Conservation (phyloP, 2,888 invertebrate genomes). For the Acheta domesticus region DNA sequence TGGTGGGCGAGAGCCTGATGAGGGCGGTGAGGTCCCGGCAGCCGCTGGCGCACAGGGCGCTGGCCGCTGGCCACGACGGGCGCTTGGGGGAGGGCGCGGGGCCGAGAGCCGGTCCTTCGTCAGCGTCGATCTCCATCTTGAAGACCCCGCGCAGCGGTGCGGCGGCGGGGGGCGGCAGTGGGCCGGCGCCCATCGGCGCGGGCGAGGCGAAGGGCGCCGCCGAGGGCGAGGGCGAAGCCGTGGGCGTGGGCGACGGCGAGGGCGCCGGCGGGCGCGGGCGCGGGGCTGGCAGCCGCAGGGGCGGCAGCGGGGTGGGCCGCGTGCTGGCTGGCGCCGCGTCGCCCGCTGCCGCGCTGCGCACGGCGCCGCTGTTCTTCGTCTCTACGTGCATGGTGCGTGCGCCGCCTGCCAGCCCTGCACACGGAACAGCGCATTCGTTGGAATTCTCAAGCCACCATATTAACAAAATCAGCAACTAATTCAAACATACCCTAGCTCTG, state of each 20-base stretch:
- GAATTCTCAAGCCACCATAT: no score
- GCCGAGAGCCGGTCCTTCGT: not conserved
- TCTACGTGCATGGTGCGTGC: not conserved
- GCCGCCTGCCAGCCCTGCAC: no score
- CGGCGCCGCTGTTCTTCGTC: not conserved
- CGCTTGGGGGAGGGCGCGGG: constrained; percentile 21
- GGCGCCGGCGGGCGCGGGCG: not conserved
- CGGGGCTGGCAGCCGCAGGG: not conserved
- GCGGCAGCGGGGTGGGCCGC: constrained; percentile 3
- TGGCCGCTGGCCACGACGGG: constrained; percentile 4
- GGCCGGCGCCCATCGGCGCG: not conserved
- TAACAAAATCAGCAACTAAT: no score
- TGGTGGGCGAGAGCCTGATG: constrained; percentile 49
- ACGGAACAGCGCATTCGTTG: no score
- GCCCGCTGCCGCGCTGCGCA: not conserved
- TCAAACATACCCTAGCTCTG: no score
- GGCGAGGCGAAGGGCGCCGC: not conserved
- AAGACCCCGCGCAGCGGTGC: not conserved
- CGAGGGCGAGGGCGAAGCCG: not conserved
- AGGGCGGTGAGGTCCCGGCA: constrained; percentile 47
- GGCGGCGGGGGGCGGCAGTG: not conserved
- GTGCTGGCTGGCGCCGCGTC: constrained; percentile 18
- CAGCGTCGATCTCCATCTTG: not conserved
- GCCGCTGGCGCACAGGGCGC: constrained; percentile 11
- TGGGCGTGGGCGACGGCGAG: not conserved